Percentiles rank a stretch among this genome's conserved stretches.
Evolutionary conservation across 2,888 invertebrate genomes (phyloP).

Genomic region (Platynereis dumerilii): DNA sequence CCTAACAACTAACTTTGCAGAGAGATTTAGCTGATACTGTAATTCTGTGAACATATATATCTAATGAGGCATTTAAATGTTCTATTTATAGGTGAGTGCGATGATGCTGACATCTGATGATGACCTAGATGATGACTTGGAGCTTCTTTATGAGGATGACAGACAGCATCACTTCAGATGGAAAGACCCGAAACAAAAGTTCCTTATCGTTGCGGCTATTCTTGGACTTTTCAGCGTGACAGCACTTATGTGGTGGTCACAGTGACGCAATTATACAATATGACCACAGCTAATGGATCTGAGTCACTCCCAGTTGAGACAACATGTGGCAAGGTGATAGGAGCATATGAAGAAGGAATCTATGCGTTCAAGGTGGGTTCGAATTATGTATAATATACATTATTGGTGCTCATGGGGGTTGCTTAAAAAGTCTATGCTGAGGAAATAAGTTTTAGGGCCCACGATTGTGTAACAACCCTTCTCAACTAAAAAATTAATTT

Average conservation of each 20-base stretch:
- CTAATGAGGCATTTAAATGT: too few species aligned
- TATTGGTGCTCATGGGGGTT: too few species aligned
- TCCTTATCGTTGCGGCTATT: constrained; percentile 14
- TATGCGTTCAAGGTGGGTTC: constrained; percentile 21
- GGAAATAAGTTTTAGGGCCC: too few species aligned
- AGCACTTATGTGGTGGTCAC: constrained; percentile 11
- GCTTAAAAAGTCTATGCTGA: too few species aligned
- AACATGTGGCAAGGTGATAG: constrained; percentile 16
- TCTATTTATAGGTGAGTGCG: too few species aligned
- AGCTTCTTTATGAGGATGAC: constrained; percentile 19
- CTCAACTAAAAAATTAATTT: too few species aligned
- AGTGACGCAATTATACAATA: not conserved
- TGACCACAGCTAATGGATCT: not conserved
- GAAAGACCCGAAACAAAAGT: not conserved
- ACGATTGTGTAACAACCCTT: too few species aligned
- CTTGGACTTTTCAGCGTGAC: constrained; percentile 1
- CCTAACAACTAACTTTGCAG: too few species aligned
- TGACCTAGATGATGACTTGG: constrained; percentile 17
- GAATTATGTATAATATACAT: too few species aligned
- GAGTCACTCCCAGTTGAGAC: constrained; percentile 3
- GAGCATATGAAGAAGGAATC: constrained; percentile 2
- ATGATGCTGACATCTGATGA: too few species aligned
- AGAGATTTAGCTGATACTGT: too few species aligned
- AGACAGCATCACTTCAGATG: constrained; percentile 8
- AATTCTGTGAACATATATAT: too few species aligned